Evolutionary conservation across 92 coral and sea anemone genomes (phyloP).

Genomic region (Phenganax marumi): DNA sequence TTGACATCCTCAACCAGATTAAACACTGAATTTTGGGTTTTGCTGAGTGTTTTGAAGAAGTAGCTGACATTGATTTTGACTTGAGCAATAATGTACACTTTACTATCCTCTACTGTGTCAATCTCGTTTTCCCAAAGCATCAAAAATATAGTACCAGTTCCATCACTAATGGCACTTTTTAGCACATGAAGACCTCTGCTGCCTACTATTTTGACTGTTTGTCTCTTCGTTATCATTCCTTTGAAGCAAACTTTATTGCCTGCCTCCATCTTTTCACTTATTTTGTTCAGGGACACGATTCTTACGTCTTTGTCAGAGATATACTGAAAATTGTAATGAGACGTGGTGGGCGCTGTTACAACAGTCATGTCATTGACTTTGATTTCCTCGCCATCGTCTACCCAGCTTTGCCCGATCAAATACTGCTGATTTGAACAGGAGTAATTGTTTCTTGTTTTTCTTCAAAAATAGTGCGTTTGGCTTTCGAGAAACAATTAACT

Average conservation of each 20-base stretch:
- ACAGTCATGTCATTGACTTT: no score
- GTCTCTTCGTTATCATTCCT: not conserved
- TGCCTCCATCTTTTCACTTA: not conserved
- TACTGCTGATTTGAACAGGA: not conserved
- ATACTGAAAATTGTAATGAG: not conserved
- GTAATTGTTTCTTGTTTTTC: not conserved
- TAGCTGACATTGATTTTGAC: not conserved
- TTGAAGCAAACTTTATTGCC: not conserved
- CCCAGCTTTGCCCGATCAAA: not conserved
- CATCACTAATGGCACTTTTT: not conserved
- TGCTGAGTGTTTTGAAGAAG: not conserved
- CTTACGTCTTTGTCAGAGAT: not conserved
- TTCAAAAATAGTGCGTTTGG: not conserved
- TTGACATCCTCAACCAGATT: not conserved
- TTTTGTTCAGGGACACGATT: not conserved
- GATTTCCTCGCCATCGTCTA: not conserved
- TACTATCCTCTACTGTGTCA: not conserved
- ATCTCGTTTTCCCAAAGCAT: no score
- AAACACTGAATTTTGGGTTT: not conserved
- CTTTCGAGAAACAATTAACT: not conserved
- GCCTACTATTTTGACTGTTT: not conserved
- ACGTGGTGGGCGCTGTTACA: not conserved
- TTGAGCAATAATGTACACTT: not conserved
- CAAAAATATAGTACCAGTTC: not conserved
- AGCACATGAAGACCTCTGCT: not conserved